These are phyloP conservation scores for Blera fallax DNA, from an alignment of 2,888 invertebrate species.

Conservation along the genomic window DNA sequence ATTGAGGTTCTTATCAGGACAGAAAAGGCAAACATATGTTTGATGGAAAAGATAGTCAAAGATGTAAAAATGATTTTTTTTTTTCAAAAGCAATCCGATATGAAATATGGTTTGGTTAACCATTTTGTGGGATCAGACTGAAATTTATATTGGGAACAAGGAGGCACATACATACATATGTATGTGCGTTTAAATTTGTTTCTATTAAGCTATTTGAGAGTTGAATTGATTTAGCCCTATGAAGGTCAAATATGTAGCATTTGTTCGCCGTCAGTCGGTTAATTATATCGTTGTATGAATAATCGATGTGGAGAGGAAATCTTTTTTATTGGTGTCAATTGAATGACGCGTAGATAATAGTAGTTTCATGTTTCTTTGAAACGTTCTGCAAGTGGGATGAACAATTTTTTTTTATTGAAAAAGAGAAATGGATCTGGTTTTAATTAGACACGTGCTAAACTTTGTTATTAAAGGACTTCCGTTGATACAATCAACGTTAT, in stretches of 20 bases:
- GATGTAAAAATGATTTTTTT: background rate
- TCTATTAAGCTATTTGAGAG: background rate
- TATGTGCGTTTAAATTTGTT: background rate
- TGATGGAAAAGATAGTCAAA: background rate
- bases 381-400: background rate
- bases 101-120: background rate
- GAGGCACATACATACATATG: background rate
- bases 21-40: constrained; percentile 56
- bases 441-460: background rate
- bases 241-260: constrained; percentile 49
- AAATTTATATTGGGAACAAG: background rate
- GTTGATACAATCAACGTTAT: background rate
- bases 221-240: constrained; percentile 48
- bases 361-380: background rate
- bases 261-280: constrained; percentile 9
- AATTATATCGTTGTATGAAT: constrained; percentile 33
- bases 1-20: constrained; percentile 3
- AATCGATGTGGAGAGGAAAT: constrained; percentile 53
- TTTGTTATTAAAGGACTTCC: background rate
- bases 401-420: background rate
- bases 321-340: constrained; percentile 59
- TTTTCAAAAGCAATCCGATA: background rate
- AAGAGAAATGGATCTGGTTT: background rate
- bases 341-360: constrained; percentile 10
- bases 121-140: background rate